Conservation (phyloP, 2,888 invertebrate genomes). For the Galerucella calmariensis region DNA sequence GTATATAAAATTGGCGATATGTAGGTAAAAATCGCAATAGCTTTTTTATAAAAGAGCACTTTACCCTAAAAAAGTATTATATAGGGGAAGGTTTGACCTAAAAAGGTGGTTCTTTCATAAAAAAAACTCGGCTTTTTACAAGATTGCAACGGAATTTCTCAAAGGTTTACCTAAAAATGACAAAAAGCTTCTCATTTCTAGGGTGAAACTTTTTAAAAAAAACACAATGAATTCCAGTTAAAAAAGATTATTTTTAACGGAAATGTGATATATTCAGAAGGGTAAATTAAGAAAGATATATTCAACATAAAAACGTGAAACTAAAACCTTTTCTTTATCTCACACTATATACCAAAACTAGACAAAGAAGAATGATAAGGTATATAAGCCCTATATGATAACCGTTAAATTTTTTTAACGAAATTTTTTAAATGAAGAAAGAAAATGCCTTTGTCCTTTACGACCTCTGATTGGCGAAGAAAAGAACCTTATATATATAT, state of each 20-base stretch:
- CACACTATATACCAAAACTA: background rate
- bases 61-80: conserved; percentile 57
- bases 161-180: conserved; percentile 53
- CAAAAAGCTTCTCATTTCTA: conserved; percentile 41
- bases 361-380: background rate
- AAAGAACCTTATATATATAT: background rate
- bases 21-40: conserved; percentile 59
- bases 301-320: background rate
- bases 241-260: conserved; percentile 37
- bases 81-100: conserved; percentile 57
- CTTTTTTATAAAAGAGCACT: conserved; percentile 57
- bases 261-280: conserved; percentile 30
- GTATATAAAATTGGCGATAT: conserved; percentile 54
- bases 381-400: background rate
- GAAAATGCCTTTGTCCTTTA: background rate
- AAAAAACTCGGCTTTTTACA: conserved; percentile 51
- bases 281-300: conserved; percentile 16
- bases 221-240: conserved; percentile 31
- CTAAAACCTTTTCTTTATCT: background rate
- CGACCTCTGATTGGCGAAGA: background rate
- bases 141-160: conserved; percentile 61
- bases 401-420: background rate
- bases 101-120: conserved; percentile 51
- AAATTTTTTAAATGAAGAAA: background rate
- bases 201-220: conserved; percentile 30